Evolutionary conservation across 2,113 vertebrate genomes (phyloP), one percentile per base, ranked within the genome.

Genomic region (Herpailurus yagouaroundi): DNA sequence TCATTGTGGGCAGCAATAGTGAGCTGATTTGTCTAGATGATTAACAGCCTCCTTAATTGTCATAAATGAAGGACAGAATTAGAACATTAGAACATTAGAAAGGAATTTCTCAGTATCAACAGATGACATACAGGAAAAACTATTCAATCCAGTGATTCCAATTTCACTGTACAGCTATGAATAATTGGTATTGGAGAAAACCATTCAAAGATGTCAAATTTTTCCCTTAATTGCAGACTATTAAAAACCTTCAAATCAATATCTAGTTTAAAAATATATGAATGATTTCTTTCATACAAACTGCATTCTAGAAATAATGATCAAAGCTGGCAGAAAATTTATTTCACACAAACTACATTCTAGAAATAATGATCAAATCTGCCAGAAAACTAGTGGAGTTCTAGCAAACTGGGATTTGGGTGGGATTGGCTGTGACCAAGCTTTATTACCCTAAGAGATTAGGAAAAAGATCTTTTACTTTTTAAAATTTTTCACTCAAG

Each of bases 1-100:
- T 96, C 23, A 12, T 76, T 27, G 16, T 66, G 33, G 85, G 55
- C 60, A 48, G 48, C 11, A 21, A 74, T 31, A 33, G 45, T 57
- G 80, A 96, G 76, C 83, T 82, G 60, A 83, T 94, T 83, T 64
- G 60, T 27, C 69, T 84, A 91, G 84, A 85, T 85, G 64, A 89
- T 88, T 88, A 87, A 89, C 82, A 64, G 69, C 16, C 60, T 93
- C 13, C n/a, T 38, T 52, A 29, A n/a, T 5, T 74, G 82, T 86
- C 77, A 73, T 57, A 69, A 93, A 64, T 21, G 50, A 83, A 80
- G 64, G 69, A 3, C 63, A 81, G 84, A 87, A 57, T 87, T 27
- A 80, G 63, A 82, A 90, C n/a, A 80, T 84, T 87, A 45, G 45
- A 45, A 45, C 45, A 45, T 45, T 45, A 45, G 45, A 45, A 45